Base-by-base conservation (phyloP, 2,797 vertebrate genomes). In the Pygocentrus nattereri region DNA sequence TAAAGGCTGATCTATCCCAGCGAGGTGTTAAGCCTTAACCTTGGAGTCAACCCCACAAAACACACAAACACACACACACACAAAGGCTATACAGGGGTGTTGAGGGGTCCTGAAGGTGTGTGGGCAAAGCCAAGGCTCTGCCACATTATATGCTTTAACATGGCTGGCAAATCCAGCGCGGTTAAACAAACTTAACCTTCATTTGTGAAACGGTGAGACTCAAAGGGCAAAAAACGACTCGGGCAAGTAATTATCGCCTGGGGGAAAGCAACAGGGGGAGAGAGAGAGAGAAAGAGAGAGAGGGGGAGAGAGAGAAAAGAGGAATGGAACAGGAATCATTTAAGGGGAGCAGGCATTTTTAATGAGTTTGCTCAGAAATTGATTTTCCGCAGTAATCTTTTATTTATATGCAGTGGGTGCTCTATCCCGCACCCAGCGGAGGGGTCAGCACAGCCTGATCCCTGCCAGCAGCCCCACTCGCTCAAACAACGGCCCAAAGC, bases 131-230 rank as follows among this genome's bases (percentile, higher is more conserved):
- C 84, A 93, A 91, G 93, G 94, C 94, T 85, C 93, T 92, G 92
- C 90, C 91, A 92, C 95, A 97, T 97, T 97, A 98, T 99, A 99
- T 99, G 98, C 98, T 95, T 95, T 96, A 96, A 95, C 98, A 99
- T 99, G 98, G 95, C 95, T 95, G 93, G 96, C 97, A 97, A 97
- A 97, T 96, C 96, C 95, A 92, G 92, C 93, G 94, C 95, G 96
- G 97, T 97, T 98, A 98, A 99, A 97, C 97, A 97, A 99, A 99
- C 97, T 98, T 98, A 98, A 98, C 98, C 98, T 99, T 98, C 97
- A 99, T 99, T 97, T 97, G 96, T 95, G 94, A 96, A 97, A 96
- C 93, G 91, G 96, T 94, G 95, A 90, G 88, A 97, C 95, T 96
- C 96, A 95, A 96, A 97, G 96, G 96, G 94, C 94, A 95, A 95